Base-by-base conservation (phyloP, 2,888 invertebrate species). In the Napeogenes inachia region DNA sequence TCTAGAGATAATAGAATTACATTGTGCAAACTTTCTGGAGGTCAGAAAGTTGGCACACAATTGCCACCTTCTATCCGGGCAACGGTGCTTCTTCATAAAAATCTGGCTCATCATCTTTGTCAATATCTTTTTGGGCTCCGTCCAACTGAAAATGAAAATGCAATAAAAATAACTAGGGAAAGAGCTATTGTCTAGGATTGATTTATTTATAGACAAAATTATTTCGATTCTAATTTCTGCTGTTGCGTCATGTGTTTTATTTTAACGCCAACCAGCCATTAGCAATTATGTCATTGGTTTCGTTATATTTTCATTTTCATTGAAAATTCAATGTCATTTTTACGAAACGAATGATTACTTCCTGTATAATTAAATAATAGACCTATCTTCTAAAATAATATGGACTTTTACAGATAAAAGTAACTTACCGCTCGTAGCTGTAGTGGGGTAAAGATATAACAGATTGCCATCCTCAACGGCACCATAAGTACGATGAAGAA, bases 401-500 rank as follows among this genome's bases (percentile, higher is more conserved):
- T 3, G 38, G 8, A 38, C 8, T 38, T 38, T 38, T 38, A 38
- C 2, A 47, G 0, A 30, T 50, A 30, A 50, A 35, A 45, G 47
- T 56, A 35, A 70, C 76, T 93, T 92, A 97, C 97, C 83, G 97
- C 97, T 79, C 95, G 90, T 50, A 98, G 91, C 82, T 98, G 98
- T 63, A 94, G 92, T 30, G 94, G 92, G 5, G 95, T 95, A 86
- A 98, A 98, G 61, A 96, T 79, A 67, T 92, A 92, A 12, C 85
- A 92, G 75, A 98, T 89, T 62, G 94, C 92, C 71, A 95, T 93
- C 66, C 98, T 91, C 64, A 98, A 89, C 12, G 98, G 98, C 74
- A 98, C 95, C 94, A 98, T 95, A 68, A 98, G 86, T 66, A 98
- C 94, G 57, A 99, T 92, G 84, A 98, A 96, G 91, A 99, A 98